phyloP scores from a whole-genome alignment of 1,140 invertebrate genomes.

The Habropoda laboriosa region DNA sequence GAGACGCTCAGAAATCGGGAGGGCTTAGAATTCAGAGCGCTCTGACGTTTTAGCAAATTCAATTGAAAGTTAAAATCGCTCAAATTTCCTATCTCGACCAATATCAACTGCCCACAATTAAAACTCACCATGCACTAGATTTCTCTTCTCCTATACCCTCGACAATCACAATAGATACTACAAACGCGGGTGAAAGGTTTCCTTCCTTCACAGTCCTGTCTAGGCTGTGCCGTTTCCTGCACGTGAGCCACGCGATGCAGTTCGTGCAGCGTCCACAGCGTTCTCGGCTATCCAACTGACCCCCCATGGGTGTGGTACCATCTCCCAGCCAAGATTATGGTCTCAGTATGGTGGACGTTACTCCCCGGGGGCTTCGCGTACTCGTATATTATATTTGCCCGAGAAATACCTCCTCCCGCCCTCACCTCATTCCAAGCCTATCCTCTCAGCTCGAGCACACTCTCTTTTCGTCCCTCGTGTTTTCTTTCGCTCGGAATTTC shows the following conservation, averaged over 20 bases:
- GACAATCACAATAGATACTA: not conserved
- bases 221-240: not conserved
- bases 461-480: not conserved
- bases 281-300: slow-evolving; percentile 48
- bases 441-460: no score
- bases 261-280: slow-evolving; percentile 4
- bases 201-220: slow-evolving; percentile 8
- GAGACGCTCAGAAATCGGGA: no score
- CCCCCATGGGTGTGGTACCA: slow-evolving; percentile 73
- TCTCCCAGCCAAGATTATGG: slow-evolving; percentile 66
- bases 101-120: no score
- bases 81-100: no score
- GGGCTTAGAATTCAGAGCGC: no score
- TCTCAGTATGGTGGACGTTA: slow-evolving; percentile 54
- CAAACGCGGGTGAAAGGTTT: slow-evolving; percentile 51
- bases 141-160: not conserved
- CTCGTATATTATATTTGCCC: slow-evolving; percentile 69
- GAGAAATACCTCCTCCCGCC: slow-evolving; percentile 48
- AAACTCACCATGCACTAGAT: not conserved
- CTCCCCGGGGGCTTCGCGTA: slow-evolving; percentile 61
- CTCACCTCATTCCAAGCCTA: not conserved
- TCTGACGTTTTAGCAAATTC: no score
- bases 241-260: not conserved
- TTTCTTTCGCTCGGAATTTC: not conserved
- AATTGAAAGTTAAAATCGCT: no score